Percentiles rank a stretch among this genome's conserved stretches.
Conservation (phyloP, 2,888 invertebrate genomes). For the Sarcophaga rosellei region DNA sequence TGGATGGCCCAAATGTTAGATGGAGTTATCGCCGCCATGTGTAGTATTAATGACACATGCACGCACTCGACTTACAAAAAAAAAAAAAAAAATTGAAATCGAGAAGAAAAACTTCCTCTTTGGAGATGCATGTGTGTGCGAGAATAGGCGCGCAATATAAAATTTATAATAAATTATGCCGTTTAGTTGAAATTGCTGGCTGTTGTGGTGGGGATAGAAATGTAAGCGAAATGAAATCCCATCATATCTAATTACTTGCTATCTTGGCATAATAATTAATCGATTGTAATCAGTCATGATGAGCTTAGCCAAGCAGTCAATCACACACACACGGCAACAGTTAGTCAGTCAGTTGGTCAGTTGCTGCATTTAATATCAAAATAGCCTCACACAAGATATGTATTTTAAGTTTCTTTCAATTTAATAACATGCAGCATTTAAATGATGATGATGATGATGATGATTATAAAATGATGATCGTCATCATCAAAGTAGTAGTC, state of each 20-base stretch:
- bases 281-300: slow-evolving; percentile 67
- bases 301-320: slow-evolving; percentile 53
- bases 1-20: neutral
- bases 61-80: slow-evolving; percentile 6
- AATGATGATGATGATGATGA: slow-evolving; percentile 43
- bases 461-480: neutral
- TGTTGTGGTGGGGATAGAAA: neutral
- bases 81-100: neutral
- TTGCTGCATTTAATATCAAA: neutral
- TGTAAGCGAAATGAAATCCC: slow-evolving; percentile 38
- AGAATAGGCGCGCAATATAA: slow-evolving; percentile 22
- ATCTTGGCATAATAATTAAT: slow-evolving; percentile 67
- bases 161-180: slow-evolving; percentile 48
- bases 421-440: slow-evolving; percentile 52
- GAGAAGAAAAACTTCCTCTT: slow-evolving; percentile 17
- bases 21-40: neutral
- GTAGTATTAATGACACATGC: slow-evolving; percentile 33
- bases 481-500: slow-evolving; percentile 22
- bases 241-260: slow-evolving; percentile 66
- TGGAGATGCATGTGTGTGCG: neutral
- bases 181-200: slow-evolving; percentile 33
- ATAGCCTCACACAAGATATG: too few species aligned
- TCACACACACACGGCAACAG: slow-evolving; percentile 11
- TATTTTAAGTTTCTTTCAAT: neutral
- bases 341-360: neutral